Evolutionary conservation across 2,113 vertebrate genomes (phyloP).

Genomic region (Pygoscelis adeliae): DNA sequence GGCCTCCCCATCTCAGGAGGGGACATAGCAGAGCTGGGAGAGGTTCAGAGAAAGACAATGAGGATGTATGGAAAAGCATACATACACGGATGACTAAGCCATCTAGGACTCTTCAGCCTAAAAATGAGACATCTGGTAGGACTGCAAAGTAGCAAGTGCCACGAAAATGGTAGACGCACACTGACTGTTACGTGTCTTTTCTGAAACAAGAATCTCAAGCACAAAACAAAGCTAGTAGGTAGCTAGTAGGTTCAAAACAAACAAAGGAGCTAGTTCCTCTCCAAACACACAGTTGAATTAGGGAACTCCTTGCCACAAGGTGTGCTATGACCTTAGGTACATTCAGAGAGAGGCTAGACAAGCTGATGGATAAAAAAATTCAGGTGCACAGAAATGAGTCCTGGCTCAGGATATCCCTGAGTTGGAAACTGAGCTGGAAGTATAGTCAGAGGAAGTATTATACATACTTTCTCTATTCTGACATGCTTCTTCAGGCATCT

Average conservation of each 20-base stretch:
- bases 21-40: not conserved
- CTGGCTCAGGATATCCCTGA: not conserved
- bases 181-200: not conserved
- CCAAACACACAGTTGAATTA: not conserved
- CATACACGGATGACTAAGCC: not conserved
- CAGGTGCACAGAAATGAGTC: not conserved
- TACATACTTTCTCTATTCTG: not conserved
- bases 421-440: not conserved
- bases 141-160: not conserved
- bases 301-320: not conserved
- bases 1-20: not conserved
- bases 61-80: not conserved
- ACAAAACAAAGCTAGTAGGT: not conserved
- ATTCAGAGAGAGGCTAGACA: accelerated
- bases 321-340: not conserved
- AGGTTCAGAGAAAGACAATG: not conserved
- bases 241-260: not conserved
- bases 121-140: not conserved
- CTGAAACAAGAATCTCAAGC: not conserved
- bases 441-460: not conserved
- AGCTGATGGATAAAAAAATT: not conserved
- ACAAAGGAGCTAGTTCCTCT: not conserved
- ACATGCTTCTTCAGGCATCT: not conserved
- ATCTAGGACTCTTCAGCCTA: not conserved
- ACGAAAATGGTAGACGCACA: not conserved